These are phyloP conservation scores for Bothrops jararaca DNA, from an alignment of 2,113 vertebrate genomes.

Conservation along the genomic window DNA sequence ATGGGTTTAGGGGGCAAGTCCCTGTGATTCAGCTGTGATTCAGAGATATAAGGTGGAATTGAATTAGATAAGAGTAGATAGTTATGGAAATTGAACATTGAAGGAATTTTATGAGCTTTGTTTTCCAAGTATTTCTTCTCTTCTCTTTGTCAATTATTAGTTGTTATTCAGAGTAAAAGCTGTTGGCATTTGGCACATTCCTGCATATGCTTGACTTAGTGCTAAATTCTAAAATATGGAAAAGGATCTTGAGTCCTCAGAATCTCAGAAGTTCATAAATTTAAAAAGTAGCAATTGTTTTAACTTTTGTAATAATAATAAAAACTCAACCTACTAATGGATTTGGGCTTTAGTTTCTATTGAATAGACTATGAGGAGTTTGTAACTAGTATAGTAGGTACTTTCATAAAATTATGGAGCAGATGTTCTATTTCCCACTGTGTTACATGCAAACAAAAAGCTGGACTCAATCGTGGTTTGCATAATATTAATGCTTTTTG, in stretches of 20 bases:
- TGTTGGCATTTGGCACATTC: neutral
- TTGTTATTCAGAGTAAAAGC: neutral
- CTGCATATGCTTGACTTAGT: neutral
- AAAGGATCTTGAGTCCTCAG: neutral
- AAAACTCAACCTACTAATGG: neutral
- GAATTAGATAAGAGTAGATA: neutral
- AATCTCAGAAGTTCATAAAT: neutral
- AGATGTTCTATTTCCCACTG: neutral
- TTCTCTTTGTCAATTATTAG: neutral
- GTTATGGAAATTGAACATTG: neutral
- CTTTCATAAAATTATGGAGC: neutral
- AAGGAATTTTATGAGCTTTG: neutral
- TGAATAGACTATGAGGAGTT: neutral
- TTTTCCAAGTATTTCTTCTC: neutral
- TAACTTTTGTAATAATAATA: neutral
- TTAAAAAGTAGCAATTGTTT: neutral
- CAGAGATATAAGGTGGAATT: slow-evolving; percentile 21
- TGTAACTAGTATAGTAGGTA: neutral
- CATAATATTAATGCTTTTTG: neutral
- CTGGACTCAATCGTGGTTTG: neutral
- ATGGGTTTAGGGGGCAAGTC: slow-evolving; percentile 79
- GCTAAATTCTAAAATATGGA: neutral
- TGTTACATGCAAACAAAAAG: neutral
- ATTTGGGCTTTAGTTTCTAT: neutral
- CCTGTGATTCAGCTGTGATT: slow-evolving; percentile 74